Conservation (phyloP, 2,113 vertebrate species). For the Mastomys coucha region DNA sequence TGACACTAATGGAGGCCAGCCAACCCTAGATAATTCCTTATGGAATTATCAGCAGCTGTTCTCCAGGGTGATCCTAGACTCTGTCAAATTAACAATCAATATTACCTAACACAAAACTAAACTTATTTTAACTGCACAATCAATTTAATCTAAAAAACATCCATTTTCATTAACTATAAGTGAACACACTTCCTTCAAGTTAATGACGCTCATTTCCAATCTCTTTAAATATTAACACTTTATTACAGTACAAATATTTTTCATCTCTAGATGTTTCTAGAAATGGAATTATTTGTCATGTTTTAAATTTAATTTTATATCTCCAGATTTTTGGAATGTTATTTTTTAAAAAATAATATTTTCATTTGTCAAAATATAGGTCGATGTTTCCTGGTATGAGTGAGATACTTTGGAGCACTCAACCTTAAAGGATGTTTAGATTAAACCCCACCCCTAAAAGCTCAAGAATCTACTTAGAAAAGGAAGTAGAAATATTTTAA, state of each 20-base stretch:
- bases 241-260: background rate
- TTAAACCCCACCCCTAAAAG: background rate
- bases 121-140: background rate
- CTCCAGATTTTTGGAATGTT: background rate
- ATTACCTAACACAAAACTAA: background rate
- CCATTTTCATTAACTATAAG: background rate
- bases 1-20: background rate
- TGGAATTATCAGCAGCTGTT: background rate
- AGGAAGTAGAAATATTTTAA: background rate
- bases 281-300: background rate
- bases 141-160: background rate
- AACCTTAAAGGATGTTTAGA: background rate
- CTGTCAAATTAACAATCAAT: background rate
- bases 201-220: background rate
- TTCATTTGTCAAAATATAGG: background rate
- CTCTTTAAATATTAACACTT: background rate
- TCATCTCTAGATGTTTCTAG: background rate
- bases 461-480: background rate
- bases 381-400: accelerated
- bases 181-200: background rate
- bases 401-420: background rate
- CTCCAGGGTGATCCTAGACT: background rate
- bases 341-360: background rate
- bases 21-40: background rate
- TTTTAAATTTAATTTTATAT: background rate